Conservation (phyloP, 2,797 vertebrate genomes). For the Pseudochromis fuscus region DNA sequence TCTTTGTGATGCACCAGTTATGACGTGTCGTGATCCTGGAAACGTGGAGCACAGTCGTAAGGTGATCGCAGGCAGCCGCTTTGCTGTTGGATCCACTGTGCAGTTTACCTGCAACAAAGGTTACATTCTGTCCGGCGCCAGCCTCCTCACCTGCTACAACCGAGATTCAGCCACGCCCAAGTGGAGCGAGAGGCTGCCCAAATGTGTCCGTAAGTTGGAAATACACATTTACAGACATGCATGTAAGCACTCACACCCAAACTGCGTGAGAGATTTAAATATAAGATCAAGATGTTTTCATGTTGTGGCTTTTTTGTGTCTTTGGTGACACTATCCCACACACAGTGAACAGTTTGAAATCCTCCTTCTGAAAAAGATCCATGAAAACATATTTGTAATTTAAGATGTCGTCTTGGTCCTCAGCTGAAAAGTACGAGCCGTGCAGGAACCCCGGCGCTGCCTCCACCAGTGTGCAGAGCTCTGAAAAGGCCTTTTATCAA, state of each 20-base stretch:
- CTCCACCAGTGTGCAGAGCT: slow-evolving; percentile 89
- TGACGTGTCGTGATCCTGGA: slow-evolving; percentile 93
- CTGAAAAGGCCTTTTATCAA: slow-evolving; percentile 92
- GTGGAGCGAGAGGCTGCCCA: slow-evolving; percentile 94
- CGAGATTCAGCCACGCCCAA: slow-evolving; percentile 91
- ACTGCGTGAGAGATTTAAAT: not conserved
- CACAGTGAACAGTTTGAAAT: not conserved
- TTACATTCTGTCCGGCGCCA: slow-evolving; percentile 88
- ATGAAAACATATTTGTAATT: not conserved
- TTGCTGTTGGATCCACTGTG: slow-evolving; percentile 90
- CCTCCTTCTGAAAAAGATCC: not conserved
- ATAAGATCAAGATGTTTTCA: not conserved
- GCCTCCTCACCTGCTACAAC: slow-evolving; percentile 92
- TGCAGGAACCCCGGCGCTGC: slow-evolving; percentile 93
- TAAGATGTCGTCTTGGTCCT: not conserved
- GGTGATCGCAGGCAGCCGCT: slow-evolving; percentile 88
- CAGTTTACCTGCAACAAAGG: slow-evolving; percentile 95
- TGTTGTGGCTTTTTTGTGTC: not conserved
- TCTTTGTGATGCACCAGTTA: slow-evolving; percentile 80
- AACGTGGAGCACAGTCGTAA: slow-evolving; percentile 92
- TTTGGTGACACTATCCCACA: not conserved
- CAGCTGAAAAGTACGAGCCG: slow-evolving; percentile 94
- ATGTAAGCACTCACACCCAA: not conserved
- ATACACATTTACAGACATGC: not conserved
- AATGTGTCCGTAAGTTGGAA: slow-evolving; percentile 87